Percentiles rank a stretch among this genome's conserved stretches.
These are phyloP conservation scores for Poecilia picta DNA, from an alignment of 2,797 vertebrate genomes.

Conservation along the genomic window DNA sequence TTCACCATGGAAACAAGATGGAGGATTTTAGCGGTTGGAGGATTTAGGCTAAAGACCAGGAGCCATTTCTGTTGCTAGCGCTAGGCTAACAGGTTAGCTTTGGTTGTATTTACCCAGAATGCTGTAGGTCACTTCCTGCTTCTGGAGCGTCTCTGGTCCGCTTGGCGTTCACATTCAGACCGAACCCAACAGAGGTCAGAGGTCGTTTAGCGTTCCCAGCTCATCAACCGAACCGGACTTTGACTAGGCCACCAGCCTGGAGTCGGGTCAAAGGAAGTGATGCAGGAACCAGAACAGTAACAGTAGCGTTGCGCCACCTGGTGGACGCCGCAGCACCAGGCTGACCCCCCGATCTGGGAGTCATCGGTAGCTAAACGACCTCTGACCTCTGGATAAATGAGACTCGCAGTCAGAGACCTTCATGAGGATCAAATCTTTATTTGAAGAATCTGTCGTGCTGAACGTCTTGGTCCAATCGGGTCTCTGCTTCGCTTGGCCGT, in stretches of 20 bases:
- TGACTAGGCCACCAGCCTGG: background rate
- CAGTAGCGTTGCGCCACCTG: background rate
- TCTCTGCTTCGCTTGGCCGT: background rate
- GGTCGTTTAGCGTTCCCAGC: background rate
- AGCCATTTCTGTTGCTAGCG: too few species aligned
- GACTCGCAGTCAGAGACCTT: background rate
- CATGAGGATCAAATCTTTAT: background rate
- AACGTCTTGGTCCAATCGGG: background rate
- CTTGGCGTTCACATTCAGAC: too few species aligned
- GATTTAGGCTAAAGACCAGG: background rate
- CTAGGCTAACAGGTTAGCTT: too few species aligned
- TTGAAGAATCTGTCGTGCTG: background rate
- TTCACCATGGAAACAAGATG: background rate
- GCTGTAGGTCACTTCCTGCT: background rate
- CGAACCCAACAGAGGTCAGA: background rate
- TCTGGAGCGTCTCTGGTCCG: too few species aligned
- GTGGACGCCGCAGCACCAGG: background rate
- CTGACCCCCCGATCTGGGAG: background rate
- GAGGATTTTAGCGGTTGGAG: background rate
- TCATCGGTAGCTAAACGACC: background rate
- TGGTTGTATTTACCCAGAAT: background rate
- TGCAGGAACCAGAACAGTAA: background rate
- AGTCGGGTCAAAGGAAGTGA: background rate
- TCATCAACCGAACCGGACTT: background rate
- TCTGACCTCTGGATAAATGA: background rate